phyloP scores from a whole-genome alignment of 2,888 invertebrate species.

The Cephonodes hylas region DNA sequence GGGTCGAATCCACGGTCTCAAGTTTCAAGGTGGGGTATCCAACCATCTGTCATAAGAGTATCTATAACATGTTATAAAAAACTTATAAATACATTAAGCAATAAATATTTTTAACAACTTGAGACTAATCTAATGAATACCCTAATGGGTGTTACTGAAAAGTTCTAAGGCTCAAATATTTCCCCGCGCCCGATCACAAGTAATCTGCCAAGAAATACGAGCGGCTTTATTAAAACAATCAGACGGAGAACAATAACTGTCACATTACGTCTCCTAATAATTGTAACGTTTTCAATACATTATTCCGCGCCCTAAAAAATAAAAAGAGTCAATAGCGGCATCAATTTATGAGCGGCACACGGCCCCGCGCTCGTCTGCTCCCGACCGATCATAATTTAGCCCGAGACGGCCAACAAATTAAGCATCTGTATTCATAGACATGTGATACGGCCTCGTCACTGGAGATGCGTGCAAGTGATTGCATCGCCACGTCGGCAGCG shows the following conservation, averaged over 20 bases:
- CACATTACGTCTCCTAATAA: background rate
- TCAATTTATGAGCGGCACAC: slow-evolving; percentile 30
- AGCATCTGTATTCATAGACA: slow-evolving; percentile 55
- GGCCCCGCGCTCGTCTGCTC: slow-evolving; percentile 32
- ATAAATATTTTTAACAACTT: no score
- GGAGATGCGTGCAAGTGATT: slow-evolving; percentile 18
- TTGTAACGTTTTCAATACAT: slow-evolving; percentile 1
- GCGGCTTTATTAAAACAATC: background rate
- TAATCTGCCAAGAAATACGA: background rate
- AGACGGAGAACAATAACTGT: background rate
- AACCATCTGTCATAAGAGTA: no score
- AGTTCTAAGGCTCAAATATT: background rate
- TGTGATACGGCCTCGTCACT: background rate
- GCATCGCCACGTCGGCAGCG: slow-evolving; percentile 51
- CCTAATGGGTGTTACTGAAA: no score
- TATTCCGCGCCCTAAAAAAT: background rate
- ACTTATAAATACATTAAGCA: no score
- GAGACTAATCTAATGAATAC: no score
- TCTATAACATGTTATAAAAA: no score
- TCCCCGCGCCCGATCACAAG: background rate
- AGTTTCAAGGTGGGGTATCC: no score
- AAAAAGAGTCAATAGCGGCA: background rate
- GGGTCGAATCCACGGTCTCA: no score
- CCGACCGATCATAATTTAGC: slow-evolving; percentile 46
- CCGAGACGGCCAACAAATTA: slow-evolving; percentile 42